Percentiles rank a stretch among this genome's conserved stretches.
These are phyloP conservation scores for Panthera leo DNA, from an alignment of 2,113 vertebrate species.

Conservation along the genomic window DNA sequence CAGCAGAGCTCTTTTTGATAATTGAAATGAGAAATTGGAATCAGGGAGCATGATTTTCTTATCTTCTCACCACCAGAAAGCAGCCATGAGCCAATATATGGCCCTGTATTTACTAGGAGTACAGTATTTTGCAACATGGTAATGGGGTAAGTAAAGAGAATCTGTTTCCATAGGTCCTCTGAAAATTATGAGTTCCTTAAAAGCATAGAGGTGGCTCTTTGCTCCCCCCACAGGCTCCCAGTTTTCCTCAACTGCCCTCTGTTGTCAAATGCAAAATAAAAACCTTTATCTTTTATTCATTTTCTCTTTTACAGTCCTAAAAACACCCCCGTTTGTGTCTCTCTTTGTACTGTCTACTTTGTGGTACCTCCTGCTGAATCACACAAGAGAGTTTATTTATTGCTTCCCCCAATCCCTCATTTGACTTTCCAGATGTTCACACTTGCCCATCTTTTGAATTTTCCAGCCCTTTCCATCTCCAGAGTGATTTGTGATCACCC, in stretches of 20 bases:
- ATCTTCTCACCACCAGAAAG: neutral
- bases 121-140: neutral
- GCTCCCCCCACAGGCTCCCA: neutral
- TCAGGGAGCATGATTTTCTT: neutral
- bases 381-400: constrained; percentile 59
- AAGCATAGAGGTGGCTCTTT: neutral
- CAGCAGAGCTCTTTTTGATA: neutral
- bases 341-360: constrained; percentile 27
- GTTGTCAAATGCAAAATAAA: neutral
- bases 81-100: neutral
- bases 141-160: neutral
- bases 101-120: neutral
- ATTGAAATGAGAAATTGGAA: constrained; percentile 42
- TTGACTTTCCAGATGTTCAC: constrained; percentile 49
- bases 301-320: constrained; percentile 2
- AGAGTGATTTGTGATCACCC: constrained; percentile 29
- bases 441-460: constrained; percentile 8
- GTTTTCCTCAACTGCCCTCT: neutral
- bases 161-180: neutral
- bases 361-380: constrained; percentile 52
- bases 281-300: constrained; percentile 7
- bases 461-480: constrained; percentile 14
- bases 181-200: neutral
- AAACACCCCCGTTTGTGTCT: constrained; percentile 49
- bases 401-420: neutral